A percentile compares a stretch with the other conserved stretches of the same genome.
Evolutionary conservation across 2,888 invertebrate species (phyloP).

Genomic region (Teleiodes luculella): DNA sequence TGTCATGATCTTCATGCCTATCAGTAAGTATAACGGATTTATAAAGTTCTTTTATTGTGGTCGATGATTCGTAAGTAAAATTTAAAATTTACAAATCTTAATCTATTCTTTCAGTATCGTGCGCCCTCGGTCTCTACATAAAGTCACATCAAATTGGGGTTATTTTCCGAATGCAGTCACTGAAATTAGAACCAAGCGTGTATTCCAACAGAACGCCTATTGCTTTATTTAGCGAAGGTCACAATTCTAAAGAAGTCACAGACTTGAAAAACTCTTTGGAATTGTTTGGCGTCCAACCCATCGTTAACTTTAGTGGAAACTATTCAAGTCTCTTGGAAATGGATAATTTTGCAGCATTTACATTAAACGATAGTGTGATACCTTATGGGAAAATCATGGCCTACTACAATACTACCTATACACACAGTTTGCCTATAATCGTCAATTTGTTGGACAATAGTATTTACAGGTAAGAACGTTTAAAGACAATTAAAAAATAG

Average conservation of each 20-base stretch:
- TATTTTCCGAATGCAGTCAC: constrained; percentile 80
- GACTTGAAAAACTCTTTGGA: constrained; percentile 59
- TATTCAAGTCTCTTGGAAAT: constrained; percentile 80
- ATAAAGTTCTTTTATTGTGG: no score
- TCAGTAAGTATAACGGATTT: constrained; percentile 73
- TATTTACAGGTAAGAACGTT: constrained; percentile 79
- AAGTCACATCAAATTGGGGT: constrained; percentile 78
- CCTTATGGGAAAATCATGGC: constrained; percentile 79
- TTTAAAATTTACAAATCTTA: background rate
- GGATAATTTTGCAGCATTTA: constrained; percentile 83
- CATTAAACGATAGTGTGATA: constrained; percentile 74
- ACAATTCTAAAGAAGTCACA: constrained; percentile 50
- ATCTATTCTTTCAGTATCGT: constrained; percentile 71
- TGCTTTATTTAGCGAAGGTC: constrained; percentile 80
- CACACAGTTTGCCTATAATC: constrained; percentile 87
- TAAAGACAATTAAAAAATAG: background rate
- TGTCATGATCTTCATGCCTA: constrained; percentile 85
- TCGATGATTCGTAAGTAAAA: no score
- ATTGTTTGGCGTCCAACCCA: constrained; percentile 58
- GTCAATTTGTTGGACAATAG: constrained; percentile 85
- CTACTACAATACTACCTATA: constrained; percentile 87
- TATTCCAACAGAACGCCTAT: constrained; percentile 80
- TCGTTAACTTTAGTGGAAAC: constrained; percentile 81
- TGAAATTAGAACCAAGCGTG: constrained; percentile 80
- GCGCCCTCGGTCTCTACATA: constrained; percentile 83